These are phyloP conservation scores for Trissonchulus sp. DNA, from an alignment of 2,888 invertebrate genomes.

Conservation along the genomic window DNA sequence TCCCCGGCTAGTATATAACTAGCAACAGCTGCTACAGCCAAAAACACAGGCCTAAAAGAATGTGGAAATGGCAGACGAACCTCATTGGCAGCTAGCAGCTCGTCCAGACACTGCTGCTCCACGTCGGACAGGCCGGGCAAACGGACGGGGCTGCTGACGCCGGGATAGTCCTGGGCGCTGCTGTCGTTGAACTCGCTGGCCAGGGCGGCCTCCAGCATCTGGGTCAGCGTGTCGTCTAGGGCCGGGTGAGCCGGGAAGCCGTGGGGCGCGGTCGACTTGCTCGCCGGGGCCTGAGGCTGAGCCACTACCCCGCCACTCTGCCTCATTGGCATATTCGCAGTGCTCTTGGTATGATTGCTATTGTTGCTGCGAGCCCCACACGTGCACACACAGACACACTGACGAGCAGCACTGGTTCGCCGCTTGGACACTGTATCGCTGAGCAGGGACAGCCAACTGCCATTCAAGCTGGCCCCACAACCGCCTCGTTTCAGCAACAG, in stretches of 20 bases:
- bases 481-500: not conserved
- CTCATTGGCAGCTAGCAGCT: slow-evolving; percentile 76
- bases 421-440: not conserved
- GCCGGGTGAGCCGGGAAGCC: not conserved
- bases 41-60: too few species aligned
- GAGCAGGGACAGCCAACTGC: not conserved
- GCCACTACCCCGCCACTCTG: too few species aligned
- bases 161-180: not conserved
- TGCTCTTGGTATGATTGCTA: too few species aligned
- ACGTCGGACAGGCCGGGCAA: slow-evolving; percentile 66
- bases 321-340: too few species aligned
- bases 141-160: not conserved
- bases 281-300: not conserved
- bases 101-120: slow-evolving; percentile 75
- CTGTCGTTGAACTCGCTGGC: not conserved
- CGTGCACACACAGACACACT: not conserved
- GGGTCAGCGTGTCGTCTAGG: not conserved
- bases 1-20: too few species aligned
- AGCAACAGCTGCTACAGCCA: too few species aligned
- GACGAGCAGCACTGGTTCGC: not conserved
- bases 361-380: too few species aligned
- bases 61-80: too few species aligned
- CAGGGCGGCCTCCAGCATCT: not conserved
- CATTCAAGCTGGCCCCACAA: not conserved
- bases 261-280: not conserved